These are phyloP conservation scores for Willowsia nigromaculata DNA, from an alignment of 2,888 invertebrate genomes.

Conservation along the genomic window DNA sequence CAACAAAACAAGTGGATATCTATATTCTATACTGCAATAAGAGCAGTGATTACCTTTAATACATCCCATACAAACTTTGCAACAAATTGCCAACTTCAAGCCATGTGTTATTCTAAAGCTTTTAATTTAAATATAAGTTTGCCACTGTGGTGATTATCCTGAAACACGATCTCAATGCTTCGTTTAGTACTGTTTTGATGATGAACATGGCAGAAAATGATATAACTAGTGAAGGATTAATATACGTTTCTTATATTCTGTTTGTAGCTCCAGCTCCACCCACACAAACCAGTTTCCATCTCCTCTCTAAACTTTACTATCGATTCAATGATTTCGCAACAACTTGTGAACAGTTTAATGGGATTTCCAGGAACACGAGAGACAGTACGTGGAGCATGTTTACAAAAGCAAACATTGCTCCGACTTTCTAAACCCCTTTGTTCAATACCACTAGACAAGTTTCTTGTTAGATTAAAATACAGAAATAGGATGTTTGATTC, in stretches of 20 bases:
- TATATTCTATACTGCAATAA: background rate
- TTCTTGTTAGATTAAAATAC: conserved; percentile 25
- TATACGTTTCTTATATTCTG: background rate
- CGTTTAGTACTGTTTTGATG: background rate
- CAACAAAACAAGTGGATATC: background rate
- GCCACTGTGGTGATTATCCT: background rate
- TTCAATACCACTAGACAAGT: background rate
- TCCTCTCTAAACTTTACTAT: background rate
- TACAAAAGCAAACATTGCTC: conserved; percentile 23
- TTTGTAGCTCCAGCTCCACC: background rate
- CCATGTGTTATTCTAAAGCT: background rate
- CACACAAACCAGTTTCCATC: background rate
- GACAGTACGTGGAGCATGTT: background rate
- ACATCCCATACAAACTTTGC: conserved; percentile 17
- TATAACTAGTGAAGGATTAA: background rate
- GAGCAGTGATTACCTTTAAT: background rate
- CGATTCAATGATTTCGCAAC: conserved; percentile 9
- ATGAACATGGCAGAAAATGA: background rate
- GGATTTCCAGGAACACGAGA: background rate
- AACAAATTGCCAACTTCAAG: conserved; percentile 29
- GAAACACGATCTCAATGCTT: background rate
- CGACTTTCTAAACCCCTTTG: conserved; percentile 13
- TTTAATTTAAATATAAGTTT: background rate
- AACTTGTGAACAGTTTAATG: background rate
- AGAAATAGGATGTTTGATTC: conserved; percentile 17